Evolutionary conservation across 2,113 vertebrate species (phyloP), one percentile per base, ranked within the genome.

Genomic region (Pelodiscus sinensis): DNA sequence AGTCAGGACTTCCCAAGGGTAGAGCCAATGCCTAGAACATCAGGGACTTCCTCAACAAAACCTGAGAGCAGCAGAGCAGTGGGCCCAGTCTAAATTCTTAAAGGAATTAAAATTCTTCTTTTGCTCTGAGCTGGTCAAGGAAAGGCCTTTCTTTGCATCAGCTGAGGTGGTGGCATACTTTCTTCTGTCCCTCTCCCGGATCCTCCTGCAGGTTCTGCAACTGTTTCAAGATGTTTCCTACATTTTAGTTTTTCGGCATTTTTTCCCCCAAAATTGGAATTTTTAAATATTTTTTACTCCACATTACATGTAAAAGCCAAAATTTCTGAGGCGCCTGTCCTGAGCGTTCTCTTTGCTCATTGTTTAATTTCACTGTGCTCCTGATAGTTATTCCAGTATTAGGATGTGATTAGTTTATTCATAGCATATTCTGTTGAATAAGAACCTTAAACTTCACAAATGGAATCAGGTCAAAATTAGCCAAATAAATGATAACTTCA

Each of bases 321-420:
- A 84, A 2, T 60, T 84, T 44, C 79, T 82, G 4, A 88, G 38
- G 22, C 38, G 55, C 19, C 80, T 94, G 16, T 62, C n/a, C 54
- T 84, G 85, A 68, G 80, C 44, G 75, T 29, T 3, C 1, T 79
- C 21, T 88, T 55, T 50, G 75, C 29, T 56, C 44, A 79, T 29
- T 52, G 79, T 18, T 79, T 81, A 85, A 87, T n/a, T 54, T 82
- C 91, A 87, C 84, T 88, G 78, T 25, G 80, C 89, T 92, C 88
- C 85, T 71, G 35, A n/a, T 31, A 58, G 52, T 14, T 79, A 57
- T 79, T 93, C 68, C 81, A 57, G 27, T 81, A 35, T 81, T 75
- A 68, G 29, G 10, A 9, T 73, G 56, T 21, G 71, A 56, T 79
- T 56, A 86, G 68, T 82, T 92, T 87, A 94, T 22, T 86, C 8